Conservation (phyloP, 2,797 vertebrate genomes). For the Stomatorhinus walkeri region DNA sequence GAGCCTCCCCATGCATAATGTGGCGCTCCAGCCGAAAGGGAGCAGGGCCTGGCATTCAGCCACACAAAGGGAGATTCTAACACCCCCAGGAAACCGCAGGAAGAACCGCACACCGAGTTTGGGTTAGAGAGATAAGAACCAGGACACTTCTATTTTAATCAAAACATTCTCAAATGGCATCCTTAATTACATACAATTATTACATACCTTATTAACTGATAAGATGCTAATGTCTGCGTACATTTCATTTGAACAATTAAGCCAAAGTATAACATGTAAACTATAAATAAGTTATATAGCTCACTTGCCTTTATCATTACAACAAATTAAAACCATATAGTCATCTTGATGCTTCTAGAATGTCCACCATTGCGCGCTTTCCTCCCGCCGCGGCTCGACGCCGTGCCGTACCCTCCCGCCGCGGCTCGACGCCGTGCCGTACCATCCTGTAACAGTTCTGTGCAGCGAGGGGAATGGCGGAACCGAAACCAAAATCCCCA, state of each 20-base stretch:
- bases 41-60: neutral
- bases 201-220: neutral
- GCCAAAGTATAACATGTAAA: neutral
- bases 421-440: no score
- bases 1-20: neutral
- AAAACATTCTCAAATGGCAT: neutral
- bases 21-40: neutral
- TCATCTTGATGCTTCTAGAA: neutral
- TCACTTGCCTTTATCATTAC: neutral
- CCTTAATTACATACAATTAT: neutral
- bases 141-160: neutral
- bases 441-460: neutral
- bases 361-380: neutral
- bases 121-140: neutral
- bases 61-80: neutral
- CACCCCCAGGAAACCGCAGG: neutral
- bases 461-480: neutral
- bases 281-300: neutral
- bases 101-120: neutral
- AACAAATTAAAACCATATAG: neutral
- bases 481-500: neutral
- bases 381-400: neutral
- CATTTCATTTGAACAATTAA: neutral
- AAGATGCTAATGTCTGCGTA: neutral
- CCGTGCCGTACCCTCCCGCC: no score